phyloP scores from a whole-genome alignment of 2,113 vertebrate genomes.

The Mionectes macconnelli region DNA sequence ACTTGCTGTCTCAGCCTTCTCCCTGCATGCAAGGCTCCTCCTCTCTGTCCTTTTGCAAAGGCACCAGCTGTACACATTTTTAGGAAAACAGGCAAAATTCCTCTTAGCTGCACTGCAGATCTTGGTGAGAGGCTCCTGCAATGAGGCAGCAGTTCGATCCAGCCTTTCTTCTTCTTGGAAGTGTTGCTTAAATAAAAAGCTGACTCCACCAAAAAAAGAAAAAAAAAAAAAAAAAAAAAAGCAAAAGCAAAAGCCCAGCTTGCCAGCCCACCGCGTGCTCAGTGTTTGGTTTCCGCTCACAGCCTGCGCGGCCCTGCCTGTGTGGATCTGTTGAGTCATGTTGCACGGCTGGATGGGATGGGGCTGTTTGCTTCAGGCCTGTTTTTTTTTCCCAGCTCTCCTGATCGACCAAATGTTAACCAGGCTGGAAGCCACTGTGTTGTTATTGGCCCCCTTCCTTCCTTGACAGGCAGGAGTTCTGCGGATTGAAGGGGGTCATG shows the following conservation, averaged over 20 bases:
- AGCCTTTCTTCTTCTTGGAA: neutral
- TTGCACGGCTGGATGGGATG: neutral
- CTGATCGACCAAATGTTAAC: neutral
- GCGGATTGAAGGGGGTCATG: no score
- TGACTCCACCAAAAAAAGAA: neutral
- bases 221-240: no score
- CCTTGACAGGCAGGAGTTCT: neutral
- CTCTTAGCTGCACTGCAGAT: neutral
- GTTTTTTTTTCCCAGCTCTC: neutral
- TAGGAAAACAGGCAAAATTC: neutral
- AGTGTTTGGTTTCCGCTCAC: neutral
- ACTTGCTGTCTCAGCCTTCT: neutral
- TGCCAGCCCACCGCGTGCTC: neutral
- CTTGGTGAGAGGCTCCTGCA: neutral
- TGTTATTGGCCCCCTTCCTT: neutral
- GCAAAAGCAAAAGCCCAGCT: neutral
- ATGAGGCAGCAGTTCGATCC: neutral
- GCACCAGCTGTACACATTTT: neutral
- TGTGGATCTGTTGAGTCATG: slow-evolving; percentile 30
- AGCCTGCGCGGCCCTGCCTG: neutral
- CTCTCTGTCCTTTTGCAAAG: neutral
- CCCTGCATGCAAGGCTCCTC: neutral
- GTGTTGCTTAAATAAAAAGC: neutral
- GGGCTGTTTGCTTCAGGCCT: neutral
- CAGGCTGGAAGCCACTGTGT: fast-evolving